Conservation (phyloP, 2,888 invertebrate genomes). For the Pediacus dermestoides region DNA sequence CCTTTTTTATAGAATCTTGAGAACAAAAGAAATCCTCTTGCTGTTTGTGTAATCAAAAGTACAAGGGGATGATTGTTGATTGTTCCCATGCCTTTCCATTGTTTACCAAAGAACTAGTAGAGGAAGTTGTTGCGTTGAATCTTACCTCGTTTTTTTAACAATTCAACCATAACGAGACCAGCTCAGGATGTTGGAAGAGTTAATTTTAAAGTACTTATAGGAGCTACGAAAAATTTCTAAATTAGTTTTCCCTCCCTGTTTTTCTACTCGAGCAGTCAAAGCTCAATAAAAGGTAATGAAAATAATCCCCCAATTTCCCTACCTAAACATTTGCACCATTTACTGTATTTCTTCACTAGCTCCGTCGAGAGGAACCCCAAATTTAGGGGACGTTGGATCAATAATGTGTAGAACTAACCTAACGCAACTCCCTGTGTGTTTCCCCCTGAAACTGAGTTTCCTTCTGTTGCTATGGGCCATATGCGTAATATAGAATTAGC, state of each 20-base stretch:
- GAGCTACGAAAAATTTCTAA: no score
- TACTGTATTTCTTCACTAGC: neutral
- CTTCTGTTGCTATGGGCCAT: slow-evolving; percentile 10
- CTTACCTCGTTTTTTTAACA: no score
- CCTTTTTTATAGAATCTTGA: no score
- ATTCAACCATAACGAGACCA: neutral
- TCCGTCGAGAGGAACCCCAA: slow-evolving; percentile 16
- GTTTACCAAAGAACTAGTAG: slow-evolving; percentile 12
- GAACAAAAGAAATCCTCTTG: no score
- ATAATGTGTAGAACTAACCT: slow-evolving; percentile 16
- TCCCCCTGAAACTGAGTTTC: slow-evolving; percentile 2
- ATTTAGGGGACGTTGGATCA: slow-evolving; percentile 20
- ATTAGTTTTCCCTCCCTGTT: no score
- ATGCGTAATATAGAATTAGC: neutral
- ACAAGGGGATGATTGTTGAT: slow-evolving; percentile 11
- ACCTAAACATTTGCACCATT: slow-evolving; percentile 4
- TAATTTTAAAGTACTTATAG: no score
- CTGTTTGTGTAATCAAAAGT: no score
- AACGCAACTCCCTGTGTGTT: slow-evolving; percentile 8
- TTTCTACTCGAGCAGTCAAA: no score
- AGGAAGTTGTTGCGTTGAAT: no score
- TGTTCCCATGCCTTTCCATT: slow-evolving; percentile 19
- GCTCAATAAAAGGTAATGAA: no score
- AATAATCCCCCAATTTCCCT: no score
- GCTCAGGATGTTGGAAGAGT: no score